Evolutionary conservation across 2,888 invertebrate genomes (phyloP).

Genomic region (Heliconius hortense): DNA sequence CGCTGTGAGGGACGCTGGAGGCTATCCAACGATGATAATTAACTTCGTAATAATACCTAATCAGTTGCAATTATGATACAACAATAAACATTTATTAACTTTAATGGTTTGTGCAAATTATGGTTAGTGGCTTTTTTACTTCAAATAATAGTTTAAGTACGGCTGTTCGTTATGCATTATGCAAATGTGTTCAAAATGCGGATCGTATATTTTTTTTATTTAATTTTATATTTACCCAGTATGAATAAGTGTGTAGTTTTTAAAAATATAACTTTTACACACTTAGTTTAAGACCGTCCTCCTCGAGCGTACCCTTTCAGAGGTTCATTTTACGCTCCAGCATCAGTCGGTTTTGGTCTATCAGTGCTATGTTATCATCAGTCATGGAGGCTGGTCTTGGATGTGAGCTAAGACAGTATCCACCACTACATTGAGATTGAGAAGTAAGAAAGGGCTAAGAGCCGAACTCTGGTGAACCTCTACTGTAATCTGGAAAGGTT

Average conservation of each 20-base stretch:
- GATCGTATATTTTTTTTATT: conserved; percentile 9
- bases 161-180: conserved; percentile 9
- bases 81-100: conserved; percentile 18
- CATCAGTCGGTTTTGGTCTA: too few species aligned
- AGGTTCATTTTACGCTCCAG: too few species aligned
- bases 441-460: too few species aligned
- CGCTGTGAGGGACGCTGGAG: conserved; percentile 12
- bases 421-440: too few species aligned
- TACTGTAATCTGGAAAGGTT: too few species aligned
- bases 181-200: conserved; percentile 9
- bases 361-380: too few species aligned
- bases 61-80: conserved; percentile 23
- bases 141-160: conserved; percentile 15
- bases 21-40: conserved; percentile 19
- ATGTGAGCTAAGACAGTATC: too few species aligned
- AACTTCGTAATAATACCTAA: conserved; percentile 19
- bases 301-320: too few species aligned
- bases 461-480: too few species aligned
- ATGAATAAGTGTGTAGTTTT: not conserved
- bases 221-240: not conserved
- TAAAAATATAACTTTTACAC: not conserved
- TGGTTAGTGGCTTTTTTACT: conserved; percentile 17
- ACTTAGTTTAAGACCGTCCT: too few species aligned
- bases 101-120: conserved; percentile 21
- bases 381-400: too few species aligned